Percentiles rank a stretch among this genome's conserved stretches.
Conservation (phyloP, 2,888 invertebrate genomes). For the Hyposoter didymator region DNA sequence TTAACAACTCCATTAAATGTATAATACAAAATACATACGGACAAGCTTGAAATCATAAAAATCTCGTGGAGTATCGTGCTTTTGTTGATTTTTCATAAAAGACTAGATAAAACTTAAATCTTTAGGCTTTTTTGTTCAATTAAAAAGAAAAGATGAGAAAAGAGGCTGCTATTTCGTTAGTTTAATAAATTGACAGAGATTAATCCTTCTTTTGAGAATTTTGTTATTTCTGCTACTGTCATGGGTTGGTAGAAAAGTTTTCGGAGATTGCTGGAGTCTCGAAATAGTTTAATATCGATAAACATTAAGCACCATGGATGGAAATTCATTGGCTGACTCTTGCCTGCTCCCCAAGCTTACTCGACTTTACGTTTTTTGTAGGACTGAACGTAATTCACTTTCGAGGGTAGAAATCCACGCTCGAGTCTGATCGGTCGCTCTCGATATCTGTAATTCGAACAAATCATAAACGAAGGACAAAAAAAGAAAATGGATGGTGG, state of each 20-base stretch:
- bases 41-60: slow-evolving; percentile 36
- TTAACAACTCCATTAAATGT: slow-evolving; percentile 36
- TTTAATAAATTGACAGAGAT: not conserved
- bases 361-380: slow-evolving; percentile 79
- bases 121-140: slow-evolving; percentile 31
- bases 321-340: not conserved
- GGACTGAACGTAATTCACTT: slow-evolving; percentile 77
- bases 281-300: not conserved
- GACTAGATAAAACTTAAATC: slow-evolving; percentile 77
- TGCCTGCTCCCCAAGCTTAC: slow-evolving; percentile 47
- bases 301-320: not conserved
- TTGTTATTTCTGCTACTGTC: not conserved
- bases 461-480: not conserved
- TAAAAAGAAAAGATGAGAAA: slow-evolving; percentile 14
- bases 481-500: not conserved
- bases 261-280: not conserved
- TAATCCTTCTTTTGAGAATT: not conserved
- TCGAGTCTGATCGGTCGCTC: slow-evolving; percentile 82
- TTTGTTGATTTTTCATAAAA: slow-evolving; percentile 74
- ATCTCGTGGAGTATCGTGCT: slow-evolving; percentile 48
- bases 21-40: slow-evolving; percentile 19
- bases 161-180: not conserved
- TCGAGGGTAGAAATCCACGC: slow-evolving; percentile 82
- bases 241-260: not conserved
- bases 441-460: slow-evolving; percentile 76